These are phyloP conservation scores for Adrianichthys oophorus DNA, from an alignment of 2,797 vertebrate genomes.

Conservation along the genomic window DNA sequence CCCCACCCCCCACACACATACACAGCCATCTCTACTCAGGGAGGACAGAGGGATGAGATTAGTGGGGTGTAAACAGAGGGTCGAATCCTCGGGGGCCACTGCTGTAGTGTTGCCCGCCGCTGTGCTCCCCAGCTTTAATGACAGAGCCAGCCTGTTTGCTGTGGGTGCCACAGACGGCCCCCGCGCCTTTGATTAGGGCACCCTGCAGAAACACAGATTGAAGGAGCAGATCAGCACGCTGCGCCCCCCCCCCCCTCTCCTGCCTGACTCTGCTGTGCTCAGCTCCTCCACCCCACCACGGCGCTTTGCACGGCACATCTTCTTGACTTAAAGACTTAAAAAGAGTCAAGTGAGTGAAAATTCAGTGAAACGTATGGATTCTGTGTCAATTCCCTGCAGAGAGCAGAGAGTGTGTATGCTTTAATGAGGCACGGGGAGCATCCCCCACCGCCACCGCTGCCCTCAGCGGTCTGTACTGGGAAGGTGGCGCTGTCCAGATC, in stretches of 20 bases:
- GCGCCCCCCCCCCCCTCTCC: constrained; percentile 18
- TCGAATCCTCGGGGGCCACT: constrained; percentile 61
- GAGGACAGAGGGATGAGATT: constrained; percentile 64
- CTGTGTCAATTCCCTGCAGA: constrained; percentile 57
- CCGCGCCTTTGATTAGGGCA: constrained; percentile 68
- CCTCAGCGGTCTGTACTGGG: constrained; percentile 31
- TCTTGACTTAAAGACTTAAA: constrained; percentile 67
- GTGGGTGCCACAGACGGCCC: constrained; percentile 58
- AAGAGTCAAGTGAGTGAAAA: constrained; percentile 57
- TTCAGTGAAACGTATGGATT: constrained; percentile 61
- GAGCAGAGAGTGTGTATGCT: constrained; percentile 51
- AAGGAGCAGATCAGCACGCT: constrained; percentile 61
- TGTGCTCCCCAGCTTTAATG: constrained; percentile 66
- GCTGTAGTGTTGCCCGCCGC: constrained; percentile 61
- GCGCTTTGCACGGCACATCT: constrained; percentile 60
- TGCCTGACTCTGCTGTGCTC: constrained; percentile 59
- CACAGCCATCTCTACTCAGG: constrained; percentile 32
- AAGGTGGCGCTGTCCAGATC: constrained; percentile 60
- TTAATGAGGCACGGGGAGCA: constrained; percentile 59
- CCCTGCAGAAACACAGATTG: constrained; percentile 70
- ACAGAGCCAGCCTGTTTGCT: constrained; percentile 61
- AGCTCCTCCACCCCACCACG: constrained; percentile 54
- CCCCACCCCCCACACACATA: constrained; percentile 21
- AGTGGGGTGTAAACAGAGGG: constrained; percentile 69
- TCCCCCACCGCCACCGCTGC: constrained; percentile 20